Conservation (phyloP, 2,888 invertebrate genomes). For the Drosophila mayaguana region DNA sequence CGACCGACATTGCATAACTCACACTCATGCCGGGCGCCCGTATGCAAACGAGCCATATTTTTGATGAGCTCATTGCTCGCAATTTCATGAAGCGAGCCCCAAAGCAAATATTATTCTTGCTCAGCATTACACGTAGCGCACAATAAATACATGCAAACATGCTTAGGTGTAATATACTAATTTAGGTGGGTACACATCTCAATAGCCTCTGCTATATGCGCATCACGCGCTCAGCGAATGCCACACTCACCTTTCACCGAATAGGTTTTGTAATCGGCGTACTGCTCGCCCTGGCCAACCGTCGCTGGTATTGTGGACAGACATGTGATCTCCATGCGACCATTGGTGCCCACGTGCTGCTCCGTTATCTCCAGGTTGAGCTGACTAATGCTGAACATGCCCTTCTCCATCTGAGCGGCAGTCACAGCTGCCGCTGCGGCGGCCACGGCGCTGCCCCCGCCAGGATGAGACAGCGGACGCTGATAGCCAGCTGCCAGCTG, state of each 20-base stretch:
- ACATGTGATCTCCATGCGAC: constrained; percentile 90
- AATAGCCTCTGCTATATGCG: constrained; percentile 50
- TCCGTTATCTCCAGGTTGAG: constrained; percentile 91
- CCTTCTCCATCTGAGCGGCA: constrained; percentile 81
- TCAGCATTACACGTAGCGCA: constrained; percentile 49
- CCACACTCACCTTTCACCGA: constrained; percentile 89
- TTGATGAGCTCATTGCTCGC: constrained; percentile 74
- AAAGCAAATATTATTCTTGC: constrained; percentile 70
- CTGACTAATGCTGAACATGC: constrained; percentile 88
- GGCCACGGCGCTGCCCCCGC: constrained; percentile 82
- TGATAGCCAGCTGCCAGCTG: constrained; percentile 81
- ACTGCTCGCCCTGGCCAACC: constrained; percentile 89
- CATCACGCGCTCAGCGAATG: constrained; percentile 54
- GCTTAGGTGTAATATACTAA: constrained; percentile 4
- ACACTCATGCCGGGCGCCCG: constrained; percentile 27
- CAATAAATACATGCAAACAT: constrained; percentile 36
- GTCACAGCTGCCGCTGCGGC: constrained; percentile 83
- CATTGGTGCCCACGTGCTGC: constrained; percentile 89
- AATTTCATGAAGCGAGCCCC: constrained; percentile 47
- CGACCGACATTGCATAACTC: constrained; percentile 62
- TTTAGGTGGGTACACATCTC: constrained; percentile 7
- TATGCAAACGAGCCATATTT: constrained; percentile 57
- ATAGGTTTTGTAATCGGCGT: constrained; percentile 90
- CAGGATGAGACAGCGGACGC: constrained; percentile 78
- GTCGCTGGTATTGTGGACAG: constrained; percentile 92